Evolutionary conservation across 2,797 vertebrate genomes (phyloP).

Genomic region (Sciurus vulgaris): DNA sequence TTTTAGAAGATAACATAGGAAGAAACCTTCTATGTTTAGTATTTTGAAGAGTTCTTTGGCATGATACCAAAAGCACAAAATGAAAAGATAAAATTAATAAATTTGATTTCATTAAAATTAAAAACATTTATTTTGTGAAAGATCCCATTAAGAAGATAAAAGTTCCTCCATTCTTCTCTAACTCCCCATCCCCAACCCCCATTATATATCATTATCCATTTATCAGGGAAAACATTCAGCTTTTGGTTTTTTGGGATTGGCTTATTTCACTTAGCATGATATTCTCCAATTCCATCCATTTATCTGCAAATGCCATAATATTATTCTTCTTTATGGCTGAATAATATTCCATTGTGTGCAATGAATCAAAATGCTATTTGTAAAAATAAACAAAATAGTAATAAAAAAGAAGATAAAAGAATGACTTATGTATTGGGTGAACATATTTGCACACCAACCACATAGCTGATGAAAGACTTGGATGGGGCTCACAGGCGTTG

Average conservation of each 20-base stretch:
- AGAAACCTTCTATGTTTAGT: not conserved
- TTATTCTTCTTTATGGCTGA: no score
- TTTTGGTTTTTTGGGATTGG: no score
- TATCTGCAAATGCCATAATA: no score
- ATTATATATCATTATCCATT: no score
- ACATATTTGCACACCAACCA: not conserved
- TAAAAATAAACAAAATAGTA: not conserved
- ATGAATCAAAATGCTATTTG: no score
- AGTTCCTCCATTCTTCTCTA: no score
- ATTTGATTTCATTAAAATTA: conserved; percentile 23
- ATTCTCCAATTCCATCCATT: no score
- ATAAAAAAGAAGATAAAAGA: not conserved
- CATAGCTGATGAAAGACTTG: not conserved
- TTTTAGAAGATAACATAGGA: not conserved
- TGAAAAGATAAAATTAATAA: not conserved
- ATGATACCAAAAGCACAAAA: not conserved
- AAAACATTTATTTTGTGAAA: conserved; percentile 22
- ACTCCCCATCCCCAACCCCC: no score
- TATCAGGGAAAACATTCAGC: no score
- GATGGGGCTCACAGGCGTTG: not conserved
- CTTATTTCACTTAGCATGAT: no score
- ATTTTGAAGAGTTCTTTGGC: conserved; percentile 27
- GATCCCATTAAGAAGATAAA: not conserved
- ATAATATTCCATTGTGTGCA: no score
- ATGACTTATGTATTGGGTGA: not conserved